Evolutionary conservation across 2,888 invertebrate species (phyloP), one percentile per base, ranked within the genome.

Genomic region (Aquatica leii): DNA sequence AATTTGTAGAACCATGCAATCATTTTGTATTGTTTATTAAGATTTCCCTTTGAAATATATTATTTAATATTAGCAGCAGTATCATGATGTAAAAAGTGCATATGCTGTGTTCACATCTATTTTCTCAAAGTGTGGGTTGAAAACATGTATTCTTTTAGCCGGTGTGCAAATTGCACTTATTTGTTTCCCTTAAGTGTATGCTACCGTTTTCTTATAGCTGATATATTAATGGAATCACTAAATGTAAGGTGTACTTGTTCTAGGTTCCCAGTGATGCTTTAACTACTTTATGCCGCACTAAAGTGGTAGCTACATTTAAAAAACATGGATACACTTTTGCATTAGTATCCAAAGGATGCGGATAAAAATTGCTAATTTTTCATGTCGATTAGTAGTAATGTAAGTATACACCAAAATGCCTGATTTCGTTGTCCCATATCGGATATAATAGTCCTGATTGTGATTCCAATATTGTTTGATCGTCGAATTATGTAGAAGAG

Each of bases 371-470:
- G 15, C 14, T 43, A 8, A 43, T 17, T 43, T 43, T 43, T 43
- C 41, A 9, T 43, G n/a, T n/a, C n/a, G 12, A 43, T 17, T 17
- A 43, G 41, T 17, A 43, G 41, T 43, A 43, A n/a, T n/a, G n/a
- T n/a, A n/a, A n/a, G n/a, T n/a, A n/a, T n/a, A n/a, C n/a, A n/a
- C n/a, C n/a, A 43, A 14, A 43, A 43, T 15, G 15, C 17, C 2
- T 2, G 12, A 17, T 43, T 43, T 43, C 5, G 5, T 15, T 14
- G 41, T 43, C 41, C 14, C 14, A 43, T 14, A 17, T 43, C 41
- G 41, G 41, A 14, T 6, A 43, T 43, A 43, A 43, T 43, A 43
- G 41, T 43, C n/a, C n/a, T n/a, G n/a, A n/a, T n/a, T n/a, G n/a
- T n/a, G n/a, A n/a, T n/a, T n/a, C n/a, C n/a, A n/a, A n/a, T n/a